Evolutionary conservation across 2,888 invertebrate species (phyloP), one percentile per base, ranked within the genome.

Genomic region (Ennomos quercinarius): DNA sequence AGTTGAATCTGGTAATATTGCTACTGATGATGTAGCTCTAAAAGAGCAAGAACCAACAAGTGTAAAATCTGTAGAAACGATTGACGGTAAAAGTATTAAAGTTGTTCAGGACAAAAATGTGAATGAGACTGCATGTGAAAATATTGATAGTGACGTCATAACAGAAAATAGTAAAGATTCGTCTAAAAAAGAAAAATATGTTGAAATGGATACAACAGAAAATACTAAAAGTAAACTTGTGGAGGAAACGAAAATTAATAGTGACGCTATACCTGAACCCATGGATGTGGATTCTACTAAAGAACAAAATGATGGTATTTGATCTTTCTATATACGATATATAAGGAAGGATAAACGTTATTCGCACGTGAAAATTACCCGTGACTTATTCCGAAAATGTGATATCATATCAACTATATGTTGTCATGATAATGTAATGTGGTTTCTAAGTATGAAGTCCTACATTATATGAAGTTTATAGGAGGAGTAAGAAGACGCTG

Each of bases 221-320:
- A 55, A 39, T 13, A 35, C 13, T 38, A 36, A 40, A 38, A 35
- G 9, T 34, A 49, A 11, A 9, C 37, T 3, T 46, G 4, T 37
- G 11, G 37, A 57, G 27, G 40, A 42, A 43, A 35, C 44, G 36
- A 43, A 52, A 53, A 45, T 12, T 41, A 47, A 39, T 34, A 27
- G 43, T 47, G 53, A 41, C 43, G 12, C 47, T 4, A 44, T 27
- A 10, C 9, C 45, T 9, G 62, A 60, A 48, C 36, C 55, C 27
- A 64, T 64, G 64, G 62, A 66, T 37, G 55, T 66, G 8, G 59
- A 63, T 44, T 38, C 39, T 27, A 36, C 13, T 37, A 38, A 39
- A 39, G 51, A 58, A 13, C 38, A 60, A 10, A 56, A 6, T 61
- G 45, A 48, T 41, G 56, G 46, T 44, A 11, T 12, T n/a, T n/a